Conservation (phyloP, 64 coral and sea anemone genomes). For the Actinia equina region DNA sequence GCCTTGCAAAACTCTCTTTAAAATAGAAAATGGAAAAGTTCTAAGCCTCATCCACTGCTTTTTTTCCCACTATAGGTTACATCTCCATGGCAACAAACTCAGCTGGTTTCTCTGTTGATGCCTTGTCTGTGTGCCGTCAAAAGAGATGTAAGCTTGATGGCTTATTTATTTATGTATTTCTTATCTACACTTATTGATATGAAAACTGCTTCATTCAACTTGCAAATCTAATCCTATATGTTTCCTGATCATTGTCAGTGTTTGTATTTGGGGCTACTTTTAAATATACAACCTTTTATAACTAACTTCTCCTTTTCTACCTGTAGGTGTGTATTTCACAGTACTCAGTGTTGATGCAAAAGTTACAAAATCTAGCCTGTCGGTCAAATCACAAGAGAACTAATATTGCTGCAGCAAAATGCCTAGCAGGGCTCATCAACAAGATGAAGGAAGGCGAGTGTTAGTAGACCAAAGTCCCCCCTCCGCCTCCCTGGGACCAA, state of each 20-base stretch:
- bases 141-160: slow-evolving; percentile 16
- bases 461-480: too few species aligned
- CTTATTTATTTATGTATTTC: background rate
- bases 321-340: slow-evolving; percentile 35
- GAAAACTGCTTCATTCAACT: too few species aligned
- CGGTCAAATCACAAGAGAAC: slow-evolving; percentile 38
- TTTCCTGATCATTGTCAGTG: too few species aligned
- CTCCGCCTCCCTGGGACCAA: too few species aligned
- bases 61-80: background rate
- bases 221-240: too few species aligned
- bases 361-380: slow-evolving; percentile 41
- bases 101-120: slow-evolving; percentile 37
- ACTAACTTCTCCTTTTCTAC: too few species aligned
- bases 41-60: too few species aligned
- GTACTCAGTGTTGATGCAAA: slow-evolving; percentile 18
- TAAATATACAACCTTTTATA: too few species aligned
- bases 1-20: too few species aligned
- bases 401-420: slow-evolving; percentile 38
- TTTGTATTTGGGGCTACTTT: too few species aligned
- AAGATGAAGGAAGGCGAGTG: slow-evolving; percentile 35
- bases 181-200: too few species aligned
- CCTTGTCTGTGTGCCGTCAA: slow-evolving; percentile 45
- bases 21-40: too few species aligned
- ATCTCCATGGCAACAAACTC: slow-evolving; percentile 48
- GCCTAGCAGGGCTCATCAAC: slow-evolving; percentile 50